phyloP scores from a whole-genome alignment of 2,113 vertebrate species.

The Gallinago paraguaiae region DNA sequence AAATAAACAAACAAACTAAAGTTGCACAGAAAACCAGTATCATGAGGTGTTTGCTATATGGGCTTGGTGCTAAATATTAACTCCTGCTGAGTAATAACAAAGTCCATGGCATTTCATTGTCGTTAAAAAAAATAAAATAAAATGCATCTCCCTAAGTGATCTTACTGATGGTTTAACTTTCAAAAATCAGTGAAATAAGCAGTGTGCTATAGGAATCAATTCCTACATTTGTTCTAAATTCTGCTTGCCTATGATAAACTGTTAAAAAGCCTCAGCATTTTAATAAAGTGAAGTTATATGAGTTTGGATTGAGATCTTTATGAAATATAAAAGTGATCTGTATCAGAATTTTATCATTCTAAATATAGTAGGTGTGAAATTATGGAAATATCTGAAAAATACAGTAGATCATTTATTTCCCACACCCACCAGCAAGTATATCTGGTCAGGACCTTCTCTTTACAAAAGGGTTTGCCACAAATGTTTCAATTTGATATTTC shows the following conservation, averaged over 20 bases:
- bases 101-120: neutral
- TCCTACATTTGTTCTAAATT: neutral
- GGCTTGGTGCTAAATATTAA: neutral
- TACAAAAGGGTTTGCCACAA: constrained; percentile 19
- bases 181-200: constrained; percentile 19
- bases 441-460: neutral
- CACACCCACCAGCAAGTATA: neutral
- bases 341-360: neutral
- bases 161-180: neutral
- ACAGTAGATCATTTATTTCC: neutral
- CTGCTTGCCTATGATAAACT: neutral
- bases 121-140: neutral
- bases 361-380: neutral
- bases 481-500: constrained; percentile 42
- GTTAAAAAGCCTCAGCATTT: constrained; percentile 1
- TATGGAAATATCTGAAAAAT: neutral
- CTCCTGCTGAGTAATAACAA: neutral
- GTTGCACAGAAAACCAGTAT: neutral
- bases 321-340: neutral
- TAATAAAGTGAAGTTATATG: neutral
- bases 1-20: neutral
- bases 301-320: neutral
- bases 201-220: neutral
- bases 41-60: neutral
- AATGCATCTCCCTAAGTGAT: neutral